These are phyloP conservation scores for Rhinoraja longicauda DNA, from an alignment of 2,797 vertebrate species.

Conservation along the genomic window DNA sequence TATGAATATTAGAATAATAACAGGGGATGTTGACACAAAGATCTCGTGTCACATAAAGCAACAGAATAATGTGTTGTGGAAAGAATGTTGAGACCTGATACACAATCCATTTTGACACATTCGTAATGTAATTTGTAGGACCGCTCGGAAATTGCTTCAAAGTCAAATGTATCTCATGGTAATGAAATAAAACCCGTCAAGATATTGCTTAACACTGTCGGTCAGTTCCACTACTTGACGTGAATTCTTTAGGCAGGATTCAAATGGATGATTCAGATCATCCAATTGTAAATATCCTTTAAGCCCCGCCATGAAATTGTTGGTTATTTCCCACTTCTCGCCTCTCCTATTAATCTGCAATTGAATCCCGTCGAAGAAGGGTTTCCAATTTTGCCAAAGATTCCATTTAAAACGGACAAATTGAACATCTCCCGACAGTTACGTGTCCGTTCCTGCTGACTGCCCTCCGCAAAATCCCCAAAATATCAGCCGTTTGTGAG, in stretches of 20 bases:
- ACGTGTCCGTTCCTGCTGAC: neutral
- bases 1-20: neutral
- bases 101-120: conserved; percentile 3
- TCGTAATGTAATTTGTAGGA: conserved; percentile 14
- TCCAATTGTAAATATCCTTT: neutral
- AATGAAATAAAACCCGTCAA: conserved; percentile 32
- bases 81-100: neutral
- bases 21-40: conserved; percentile 17
- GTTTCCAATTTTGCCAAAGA: neutral
- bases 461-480: neutral
- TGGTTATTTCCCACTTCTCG: neutral
- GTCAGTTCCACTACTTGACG: neutral
- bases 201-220: neutral
- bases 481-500: neutral
- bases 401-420: neutral
- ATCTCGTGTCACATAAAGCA: neutral
- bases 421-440: neutral
- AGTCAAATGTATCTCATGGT: conserved; percentile 12
- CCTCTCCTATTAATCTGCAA: neutral
- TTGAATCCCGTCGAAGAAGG: neutral
- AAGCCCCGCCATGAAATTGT: neutral
- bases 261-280: neutral
- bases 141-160: conserved; percentile 21
- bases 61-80: neutral
- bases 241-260: neutral